Base-by-base conservation (phyloP, 2,888 invertebrate genomes). In the Pardosa pseudoannulata region DNA sequence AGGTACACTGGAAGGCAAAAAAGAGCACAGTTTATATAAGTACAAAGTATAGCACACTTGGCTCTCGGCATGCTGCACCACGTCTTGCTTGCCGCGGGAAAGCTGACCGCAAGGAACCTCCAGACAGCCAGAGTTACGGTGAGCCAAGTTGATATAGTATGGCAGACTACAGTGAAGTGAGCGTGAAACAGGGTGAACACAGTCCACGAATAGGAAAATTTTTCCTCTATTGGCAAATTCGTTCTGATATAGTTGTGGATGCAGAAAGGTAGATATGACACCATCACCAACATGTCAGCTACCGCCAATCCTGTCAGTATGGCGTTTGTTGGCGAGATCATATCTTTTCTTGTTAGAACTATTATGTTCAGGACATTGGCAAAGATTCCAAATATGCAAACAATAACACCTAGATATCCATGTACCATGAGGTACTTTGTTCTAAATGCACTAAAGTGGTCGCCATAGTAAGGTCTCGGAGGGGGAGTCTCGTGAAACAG, bases 111-210 rank as follows among this genome's bases (percentile, higher is more conserved):
- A 72, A 97, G 94, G 90, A 91, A 79, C 89, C 98, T 93, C 96
- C 98, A 98, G 11, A 98, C 95, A 0, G 98, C 98, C 87, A 98
- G 92, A 0, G 96, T 96, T 1, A 98, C 96, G 0, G 98, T 98
- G 89, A 98, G 92, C 94, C 96, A 97, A 89, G 97, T 97, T 0
- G 97, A 96, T 88, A 97, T 96, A 0, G 98, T 97, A 91, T 96
- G 96, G 89, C 96, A 93, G 68, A 95, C 94, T 92, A 97, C 97
- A 29, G 96, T 95, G 91, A 97, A 97, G 90, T 96, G 95, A 32
- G 96, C 96, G 91, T 98, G 97, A 90, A 97, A 96, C 89, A 96
- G 94, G n/a, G 96, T 95, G 91, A 96, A 96, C 28, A 95, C 93
- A 0, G 96, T 94, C 95, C 96, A 96, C 1, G 94, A 93, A 91